Base-by-base conservation (phyloP, 1,140 invertebrate genomes). In the Platyura marginata region DNA sequence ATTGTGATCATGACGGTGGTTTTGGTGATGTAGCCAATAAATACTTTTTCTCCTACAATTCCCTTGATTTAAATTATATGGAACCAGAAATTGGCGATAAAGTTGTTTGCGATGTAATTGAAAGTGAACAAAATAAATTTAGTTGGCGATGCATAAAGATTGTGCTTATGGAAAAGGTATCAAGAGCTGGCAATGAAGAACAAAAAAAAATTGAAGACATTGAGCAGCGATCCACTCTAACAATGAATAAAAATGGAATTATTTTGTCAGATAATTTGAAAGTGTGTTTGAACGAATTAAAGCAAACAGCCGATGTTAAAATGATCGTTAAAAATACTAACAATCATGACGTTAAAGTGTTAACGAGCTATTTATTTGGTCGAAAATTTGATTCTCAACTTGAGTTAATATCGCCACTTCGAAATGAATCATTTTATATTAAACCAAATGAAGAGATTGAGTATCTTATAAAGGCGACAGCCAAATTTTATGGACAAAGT, bases 401-500 rank as follows among this genome's bases (percentile, higher is more conserved):
- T 42, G 47, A 39, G 15, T 40, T 68, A 36, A 2, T 58, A 1
- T 49, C 40, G 13, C 61, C 59, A 19, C 20, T 6, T 21, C 20
- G 44, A 3, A 43, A 56, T 47, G 43, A 41, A n/a, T 29, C 19
- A 36, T 39, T 51, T 4, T 35, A 45, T n/a, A 48, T 73, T 23
- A 46, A 56, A 22, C 57, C 62, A 3, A 44, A 44, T 1, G 48
- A 61, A 39, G 49, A 34, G 36, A 41, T 67, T 10, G 46, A 44
- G 4, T 64, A 67, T 42, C 42, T 47, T 21, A 67, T 72, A 44
- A 50, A 51, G 40, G 71, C 66, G 47, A 57, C 52, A 22, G 65
- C 66, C 1, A 69, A 61, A 57, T 69, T 65, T 40, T 50, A 74
- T 39, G 79, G 80, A 3, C 52, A 50, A 21, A 68, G 67, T 1